These are phyloP conservation scores for Aegithalos caudatus DNA, from an alignment of 2,113 vertebrate species.

Conservation along the genomic window DNA sequence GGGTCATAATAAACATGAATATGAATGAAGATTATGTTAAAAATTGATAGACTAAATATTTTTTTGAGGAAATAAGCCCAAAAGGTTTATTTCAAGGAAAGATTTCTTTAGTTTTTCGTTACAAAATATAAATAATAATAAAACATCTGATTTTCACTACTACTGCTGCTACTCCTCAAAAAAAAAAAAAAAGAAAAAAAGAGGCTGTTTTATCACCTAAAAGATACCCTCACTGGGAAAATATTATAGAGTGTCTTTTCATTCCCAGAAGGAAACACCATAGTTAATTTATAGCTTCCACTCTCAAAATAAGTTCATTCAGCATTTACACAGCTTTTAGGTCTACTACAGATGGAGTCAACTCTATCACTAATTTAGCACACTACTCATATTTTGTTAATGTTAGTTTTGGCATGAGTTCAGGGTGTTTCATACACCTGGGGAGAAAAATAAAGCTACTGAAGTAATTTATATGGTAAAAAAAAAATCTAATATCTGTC, in stretches of 20 bases:
- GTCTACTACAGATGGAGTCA: neutral
- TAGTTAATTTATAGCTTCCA: neutral
- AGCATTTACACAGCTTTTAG: neutral
- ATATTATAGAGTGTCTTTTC: neutral
- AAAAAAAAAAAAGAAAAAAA: too few species aligned
- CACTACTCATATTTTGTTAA: neutral
- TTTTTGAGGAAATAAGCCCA: neutral
- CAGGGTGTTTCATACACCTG: neutral
- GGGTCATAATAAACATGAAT: neutral
- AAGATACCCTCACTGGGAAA: neutral
- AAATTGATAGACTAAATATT: neutral
- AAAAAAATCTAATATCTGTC: neutral
- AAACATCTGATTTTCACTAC: neutral
- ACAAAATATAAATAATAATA: neutral
- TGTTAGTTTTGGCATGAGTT: neutral
- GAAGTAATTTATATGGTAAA: neutral
- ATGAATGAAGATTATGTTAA: neutral
- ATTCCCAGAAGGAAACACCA: neutral
- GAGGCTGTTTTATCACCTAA: neutral
- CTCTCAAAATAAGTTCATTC: neutral
- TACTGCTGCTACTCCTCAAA: neutral
- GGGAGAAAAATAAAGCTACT: neutral
- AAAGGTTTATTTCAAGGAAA: neutral
- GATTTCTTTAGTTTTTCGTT: neutral
- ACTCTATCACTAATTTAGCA: neutral